Percentiles rank a stretch among this genome's conserved stretches.
These are phyloP conservation scores for Aurelia aurita DNA, from an alignment of 30 jellyfish, hydroid and myxozoan genomes.

Conservation along the genomic window DNA sequence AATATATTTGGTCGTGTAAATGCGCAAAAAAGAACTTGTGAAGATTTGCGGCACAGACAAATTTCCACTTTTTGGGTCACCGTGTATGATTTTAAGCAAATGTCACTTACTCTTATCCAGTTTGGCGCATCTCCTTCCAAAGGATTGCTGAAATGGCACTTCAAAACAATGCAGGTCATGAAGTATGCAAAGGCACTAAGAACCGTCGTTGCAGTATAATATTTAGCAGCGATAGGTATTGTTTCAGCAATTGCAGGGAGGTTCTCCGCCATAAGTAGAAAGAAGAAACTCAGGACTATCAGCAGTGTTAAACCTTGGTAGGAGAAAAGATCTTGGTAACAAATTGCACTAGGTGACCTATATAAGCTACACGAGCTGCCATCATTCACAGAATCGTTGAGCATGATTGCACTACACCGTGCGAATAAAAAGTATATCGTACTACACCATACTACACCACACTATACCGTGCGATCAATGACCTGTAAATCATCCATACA, in stretches of 20 bases:
- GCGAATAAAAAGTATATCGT: too few species aligned
- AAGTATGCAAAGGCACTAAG: conserved; percentile 80
- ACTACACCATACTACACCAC: background rate
- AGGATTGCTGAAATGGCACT: conserved; percentile 80
- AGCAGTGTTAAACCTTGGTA: conserved; percentile 67
- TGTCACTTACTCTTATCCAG: conserved; percentile 72
- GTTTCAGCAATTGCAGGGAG: conserved; percentile 76
- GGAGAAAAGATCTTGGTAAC: background rate
- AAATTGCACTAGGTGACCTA: too few species aligned
- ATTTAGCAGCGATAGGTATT: conserved; percentile 79
- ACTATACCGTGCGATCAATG: too few species aligned
- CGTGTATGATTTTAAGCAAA: background rate
- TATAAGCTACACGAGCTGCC: too few species aligned
- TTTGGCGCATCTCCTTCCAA: conserved; percentile 83
- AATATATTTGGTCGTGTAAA: too few species aligned
- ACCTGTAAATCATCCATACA: too few species aligned
- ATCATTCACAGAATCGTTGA: too few species aligned
- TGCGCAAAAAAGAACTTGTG: too few species aligned
- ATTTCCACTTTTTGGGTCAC: too few species aligned
- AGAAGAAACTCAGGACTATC: conserved; percentile 86
- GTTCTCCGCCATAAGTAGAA: conserved; percentile 84
- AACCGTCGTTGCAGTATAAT: conserved; percentile 73
- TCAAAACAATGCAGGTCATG: conserved; percentile 81
- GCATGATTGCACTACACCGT: too few species aligned
- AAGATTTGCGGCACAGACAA: too few species aligned